These are phyloP conservation scores for Kradibia gibbosae DNA, from an alignment of 1,140 invertebrate species.

Conservation along the genomic window DNA sequence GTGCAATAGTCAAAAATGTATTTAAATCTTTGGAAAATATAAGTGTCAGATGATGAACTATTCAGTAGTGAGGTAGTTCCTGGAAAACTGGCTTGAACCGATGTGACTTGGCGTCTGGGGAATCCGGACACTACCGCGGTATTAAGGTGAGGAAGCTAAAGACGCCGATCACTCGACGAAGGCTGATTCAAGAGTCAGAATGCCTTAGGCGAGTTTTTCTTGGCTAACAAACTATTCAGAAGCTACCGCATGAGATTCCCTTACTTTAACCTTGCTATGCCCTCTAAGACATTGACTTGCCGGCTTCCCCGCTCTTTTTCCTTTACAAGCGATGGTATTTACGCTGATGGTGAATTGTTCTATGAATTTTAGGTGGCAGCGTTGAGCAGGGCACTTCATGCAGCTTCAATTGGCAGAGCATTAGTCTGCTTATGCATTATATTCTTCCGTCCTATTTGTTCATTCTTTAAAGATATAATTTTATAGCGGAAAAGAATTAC, in stretches of 20 bases:
- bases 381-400: background rate
- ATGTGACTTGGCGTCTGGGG: too few species aligned
- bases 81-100: too few species aligned
- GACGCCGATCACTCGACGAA: background rate
- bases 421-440: background rate
- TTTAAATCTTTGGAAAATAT: background rate
- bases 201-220: background rate
- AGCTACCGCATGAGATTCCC: background rate
- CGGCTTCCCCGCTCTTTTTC: background rate
- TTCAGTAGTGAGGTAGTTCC: too few species aligned
- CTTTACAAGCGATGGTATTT: background rate
- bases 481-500: background rate
- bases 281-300: background rate
- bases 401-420: background rate
- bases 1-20: too few species aligned
- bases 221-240: conserved; percentile 27
- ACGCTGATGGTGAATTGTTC: background rate
- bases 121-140: too few species aligned
- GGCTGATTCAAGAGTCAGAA: background rate
- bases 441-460: background rate
- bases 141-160: too few species aligned
- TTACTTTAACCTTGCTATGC: background rate
- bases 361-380: background rate
- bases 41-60: background rate
- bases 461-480: background rate